These are phyloP conservation scores for Sphaeridia pumilis DNA, from an alignment of 2,888 invertebrate genomes.

Conservation along the genomic window DNA sequence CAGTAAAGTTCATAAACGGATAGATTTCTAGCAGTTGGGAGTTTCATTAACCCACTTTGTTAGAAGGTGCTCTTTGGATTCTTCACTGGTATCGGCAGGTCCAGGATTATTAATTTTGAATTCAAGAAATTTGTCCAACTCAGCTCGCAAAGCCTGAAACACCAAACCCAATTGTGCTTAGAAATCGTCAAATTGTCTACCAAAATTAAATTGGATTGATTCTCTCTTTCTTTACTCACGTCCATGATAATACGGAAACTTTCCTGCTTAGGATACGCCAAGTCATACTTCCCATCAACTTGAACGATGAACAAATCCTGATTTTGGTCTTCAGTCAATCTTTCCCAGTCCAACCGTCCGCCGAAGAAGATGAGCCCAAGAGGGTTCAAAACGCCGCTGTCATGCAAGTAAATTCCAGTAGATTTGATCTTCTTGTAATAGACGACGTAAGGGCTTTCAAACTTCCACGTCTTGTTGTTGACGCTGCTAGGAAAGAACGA, in stretches of 20 bases:
- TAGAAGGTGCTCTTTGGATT: constrained; percentile 46
- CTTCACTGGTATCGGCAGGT: constrained; percentile 47
- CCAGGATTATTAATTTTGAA: constrained; percentile 59
- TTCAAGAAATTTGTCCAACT: constrained; percentile 53
- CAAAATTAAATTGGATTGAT: too few species aligned
- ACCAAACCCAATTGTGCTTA: too few species aligned
- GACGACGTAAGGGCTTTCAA: constrained; percentile 57
- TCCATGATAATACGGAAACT: constrained; percentile 32
- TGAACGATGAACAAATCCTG: constrained; percentile 33
- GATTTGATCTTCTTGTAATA: constrained; percentile 65
- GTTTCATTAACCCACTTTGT: constrained; percentile 38
- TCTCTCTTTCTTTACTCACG: too few species aligned
- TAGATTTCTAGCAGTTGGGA: too few species aligned
- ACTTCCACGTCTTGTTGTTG: constrained; percentile 45
- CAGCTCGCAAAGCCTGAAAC: constrained; percentile 47
- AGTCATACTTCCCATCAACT: neutral
- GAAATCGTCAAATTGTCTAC: too few species aligned
- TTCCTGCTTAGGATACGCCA: constrained; percentile 9
- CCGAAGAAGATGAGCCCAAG: constrained; percentile 77
- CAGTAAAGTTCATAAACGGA: too few species aligned
- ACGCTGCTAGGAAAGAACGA: constrained; percentile 70
- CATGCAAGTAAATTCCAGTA: constrained; percentile 55
- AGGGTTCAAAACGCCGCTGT: constrained; percentile 68
- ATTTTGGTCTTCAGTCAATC: constrained; percentile 69
- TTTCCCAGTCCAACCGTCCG: constrained; percentile 42